Evolutionary conservation across 2,797 vertebrate species (phyloP), one percentile per base, ranked within the genome.

Genomic region (Enteromius unitaeniatus): DNA sequence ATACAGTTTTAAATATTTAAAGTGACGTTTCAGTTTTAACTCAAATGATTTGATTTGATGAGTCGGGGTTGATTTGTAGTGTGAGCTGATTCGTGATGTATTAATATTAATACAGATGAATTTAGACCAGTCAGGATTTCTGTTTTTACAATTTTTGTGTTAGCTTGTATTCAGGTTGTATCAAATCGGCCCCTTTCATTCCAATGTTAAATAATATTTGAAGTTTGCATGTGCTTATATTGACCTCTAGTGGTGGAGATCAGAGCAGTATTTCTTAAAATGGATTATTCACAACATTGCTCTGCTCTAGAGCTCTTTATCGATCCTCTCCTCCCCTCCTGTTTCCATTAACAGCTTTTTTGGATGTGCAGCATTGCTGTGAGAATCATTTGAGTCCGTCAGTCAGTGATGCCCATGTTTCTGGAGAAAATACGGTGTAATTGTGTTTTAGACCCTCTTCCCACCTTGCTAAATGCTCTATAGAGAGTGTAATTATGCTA

Each of bases 151-250:
- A 3, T 21, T 51, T 51, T 6, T 51, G 17, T 55, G 9, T 10
- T n/a, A n/a, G 53, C 53, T 23, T 58, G 53, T 58, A 11, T 19
- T n/a, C n/a, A n/a, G 21, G 8, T n/a, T 0, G 21, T n/a, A 55
- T 58, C 21, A 58, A 58, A 11, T 58, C 21, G n/a, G 53, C 8
- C 21, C 51, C 3, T 55, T 55, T 49, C 17, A 51, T 51, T 58
- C n/a, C 60, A 2, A 62, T 28, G 0, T 64, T 14, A 21, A 19
- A 10, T 3, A 0, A 5, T 26, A 51, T 53, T 6, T 28, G 0
- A 86, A 88, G 51, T 88, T 75, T 88, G n/a, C 84, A 82, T 89
- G 79, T 85, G 76, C 28, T 51, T 28, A 87, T 69, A 47, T 80
- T 86, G 76, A 58, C 51, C 68, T 83, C 76, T 86, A 37, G 82